A percentile compares a stretch with the other conserved stretches of the same genome.
These are phyloP conservation scores for Mormyrus iriodes DNA, from an alignment of 2,113 vertebrate genomes.

Conservation along the genomic window DNA sequence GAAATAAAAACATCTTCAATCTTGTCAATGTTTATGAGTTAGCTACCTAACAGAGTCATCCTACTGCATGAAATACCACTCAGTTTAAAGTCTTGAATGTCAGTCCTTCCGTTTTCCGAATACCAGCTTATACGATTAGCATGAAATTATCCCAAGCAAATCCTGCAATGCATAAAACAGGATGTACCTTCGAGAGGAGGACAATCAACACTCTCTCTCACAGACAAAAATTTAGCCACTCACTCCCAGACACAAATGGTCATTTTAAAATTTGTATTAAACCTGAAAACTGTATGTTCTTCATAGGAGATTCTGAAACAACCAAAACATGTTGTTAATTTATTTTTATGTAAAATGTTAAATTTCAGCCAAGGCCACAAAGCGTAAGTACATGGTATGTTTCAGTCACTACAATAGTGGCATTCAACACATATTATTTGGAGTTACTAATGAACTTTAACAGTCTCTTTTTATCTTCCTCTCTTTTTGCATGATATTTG, in stretches of 20 bases:
- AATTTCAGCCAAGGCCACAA: background rate
- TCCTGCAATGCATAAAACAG: background rate
- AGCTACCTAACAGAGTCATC: background rate
- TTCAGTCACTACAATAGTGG: background rate
- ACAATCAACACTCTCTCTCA: background rate
- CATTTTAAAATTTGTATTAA: background rate
- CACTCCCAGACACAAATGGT: background rate
- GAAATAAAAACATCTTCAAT: background rate
- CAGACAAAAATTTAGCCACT: background rate
- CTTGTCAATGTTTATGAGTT: background rate
- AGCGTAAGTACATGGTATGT: background rate
- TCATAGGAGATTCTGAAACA: background rate
- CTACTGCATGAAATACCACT: background rate
- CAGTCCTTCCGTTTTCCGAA: background rate
- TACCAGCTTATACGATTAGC: background rate
- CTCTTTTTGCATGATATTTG: background rate
- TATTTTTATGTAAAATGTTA: background rate
- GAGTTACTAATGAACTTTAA: background rate
- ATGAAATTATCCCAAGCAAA: background rate
- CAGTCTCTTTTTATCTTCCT: background rate
- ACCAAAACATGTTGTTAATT: background rate
- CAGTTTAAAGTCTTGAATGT: background rate
- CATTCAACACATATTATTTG: background rate
- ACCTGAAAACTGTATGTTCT: background rate
- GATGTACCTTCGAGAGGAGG: background rate